These are phyloP conservation scores for Protula sp. DNA, from an alignment of 2,888 invertebrate species.

Conservation along the genomic window DNA sequence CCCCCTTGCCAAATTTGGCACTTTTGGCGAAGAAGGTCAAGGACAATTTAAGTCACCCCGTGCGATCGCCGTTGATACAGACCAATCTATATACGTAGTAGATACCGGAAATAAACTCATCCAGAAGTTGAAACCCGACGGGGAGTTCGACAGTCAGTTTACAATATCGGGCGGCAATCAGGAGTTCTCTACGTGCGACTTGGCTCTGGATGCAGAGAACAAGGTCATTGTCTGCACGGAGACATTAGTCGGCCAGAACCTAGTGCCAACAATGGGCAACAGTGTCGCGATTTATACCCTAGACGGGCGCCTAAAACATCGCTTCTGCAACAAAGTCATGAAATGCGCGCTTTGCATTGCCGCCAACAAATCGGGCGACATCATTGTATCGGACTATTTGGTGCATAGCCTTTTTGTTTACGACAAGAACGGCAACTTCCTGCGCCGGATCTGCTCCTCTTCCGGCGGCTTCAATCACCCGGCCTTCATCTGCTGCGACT, in stretches of 20 bases:
- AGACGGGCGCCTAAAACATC: conserved; percentile 18
- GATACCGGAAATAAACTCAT: conserved; percentile 25
- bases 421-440: conserved; percentile 13
- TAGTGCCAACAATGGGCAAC: conserved; percentile 19
- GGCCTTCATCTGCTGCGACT: conserved; percentile 22
- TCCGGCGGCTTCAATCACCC: conserved; percentile 23
- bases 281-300: conserved; percentile 16
- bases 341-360: conserved; percentile 25
- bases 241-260: conserved; percentile 13
- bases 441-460: conserved; percentile 17
- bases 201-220: conserved; percentile 17
- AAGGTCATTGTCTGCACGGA: conserved; percentile 24
- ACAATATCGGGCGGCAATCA: conserved; percentile 11
- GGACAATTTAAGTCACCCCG: conserved; percentile 23
- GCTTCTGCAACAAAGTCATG: conserved; percentile 23
- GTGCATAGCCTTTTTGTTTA: conserved; percentile 24
- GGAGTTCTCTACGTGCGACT: conserved; percentile 21
- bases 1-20: conserved; percentile 19
- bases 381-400: conserved; percentile 25
- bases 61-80: conserved; percentile 18
- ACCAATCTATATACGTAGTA: conserved; percentile 19
- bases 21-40: conserved; percentile 13
- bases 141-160: conserved; percentile 18
- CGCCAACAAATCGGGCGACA: conserved; percentile 18
- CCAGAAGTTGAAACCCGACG: conserved; percentile 19